Evolutionary conservation across 2,113 vertebrate species (phyloP).

Genomic region (Verasper variegatus): DNA sequence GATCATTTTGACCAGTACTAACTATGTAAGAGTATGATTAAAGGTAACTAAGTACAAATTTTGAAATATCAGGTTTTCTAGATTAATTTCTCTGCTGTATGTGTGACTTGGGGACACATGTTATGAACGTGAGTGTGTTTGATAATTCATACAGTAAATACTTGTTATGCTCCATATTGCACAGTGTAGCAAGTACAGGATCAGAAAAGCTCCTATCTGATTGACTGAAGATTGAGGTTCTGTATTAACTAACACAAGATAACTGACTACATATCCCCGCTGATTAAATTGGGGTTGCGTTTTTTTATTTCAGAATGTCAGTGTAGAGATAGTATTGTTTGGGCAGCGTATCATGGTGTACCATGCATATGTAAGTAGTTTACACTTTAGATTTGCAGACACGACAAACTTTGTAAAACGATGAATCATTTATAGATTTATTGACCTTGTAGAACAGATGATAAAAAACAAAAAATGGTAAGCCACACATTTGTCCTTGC

Average conservation of each 20-base stretch:
- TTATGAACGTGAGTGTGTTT: no score
- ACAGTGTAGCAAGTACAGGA: no score
- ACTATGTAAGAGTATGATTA: no score
- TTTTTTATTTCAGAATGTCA: background rate
- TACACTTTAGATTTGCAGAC: background rate
- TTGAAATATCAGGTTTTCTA: no score
- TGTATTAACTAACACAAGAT: background rate
- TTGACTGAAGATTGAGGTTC: no score
- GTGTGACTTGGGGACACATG: no score
- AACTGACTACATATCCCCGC: background rate
- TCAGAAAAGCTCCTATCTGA: background rate
- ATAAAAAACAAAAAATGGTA: background rate
- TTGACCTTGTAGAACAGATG: background rate
- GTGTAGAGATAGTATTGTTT: background rate
- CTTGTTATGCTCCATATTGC: no score
- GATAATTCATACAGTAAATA: no score
- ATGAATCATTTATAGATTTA: background rate
- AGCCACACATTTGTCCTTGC: background rate
- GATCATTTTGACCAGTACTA: no score
- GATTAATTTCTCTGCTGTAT: no score
- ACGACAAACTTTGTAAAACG: background rate
- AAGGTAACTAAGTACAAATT: background rate
- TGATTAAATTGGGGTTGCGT: background rate
- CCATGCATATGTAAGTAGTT: background rate
- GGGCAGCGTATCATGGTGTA: background rate